Base-by-base conservation (phyloP, 1,140 invertebrate species). In the Drosophila santomea region DNA sequence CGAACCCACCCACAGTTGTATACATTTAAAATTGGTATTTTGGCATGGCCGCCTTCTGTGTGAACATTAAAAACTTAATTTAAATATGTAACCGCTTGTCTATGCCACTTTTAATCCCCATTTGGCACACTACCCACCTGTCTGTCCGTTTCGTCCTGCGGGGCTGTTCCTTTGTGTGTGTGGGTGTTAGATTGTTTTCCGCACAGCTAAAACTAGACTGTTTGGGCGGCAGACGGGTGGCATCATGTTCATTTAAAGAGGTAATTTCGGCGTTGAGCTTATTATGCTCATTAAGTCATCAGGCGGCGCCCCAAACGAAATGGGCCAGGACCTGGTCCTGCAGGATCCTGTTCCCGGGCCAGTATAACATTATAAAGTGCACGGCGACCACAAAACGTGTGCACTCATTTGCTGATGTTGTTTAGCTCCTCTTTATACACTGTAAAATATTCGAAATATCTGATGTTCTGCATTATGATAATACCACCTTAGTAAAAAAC, bases 221-320 rank as follows among this genome's bases (percentile, higher is more conserved):
- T 50, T 41, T 43, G 59, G 36, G 23, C 5, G n/a, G 36, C 14
- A n/a, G 44, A 38, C 32, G 47, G 62, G 43, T 23, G 50, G 68
- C 76, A 88, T 84, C 80, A 88, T 88, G 84, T 89, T 89, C 82
- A 89, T 89, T 89, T 89, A 78, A 89, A 88, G 84, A 89, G 84
- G 84, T 89, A 89, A 89, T 89, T 89, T 89, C 62, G 80, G 84
- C 69, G 66, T 57, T 89, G 80, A 89, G 84, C 84, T 89, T 89
- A 89, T 89, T 89, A 89, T 89, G 74, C 84, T 89, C 84, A 89
- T 89, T 89, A 89, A 89, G 84, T 89, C 84, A 89, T 89, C 84
- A 89, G 77, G 47, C 17, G 51, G 55, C 41, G 38, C n/a, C 51
- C 38, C 52, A 47, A 71, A 62, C 59, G 59, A 83, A 64, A 80